Percentiles rank a stretch among this genome's conserved stretches.
These are phyloP conservation scores for Hyles lineata DNA, from an alignment of 2,888 invertebrate genomes.

Conservation along the genomic window DNA sequence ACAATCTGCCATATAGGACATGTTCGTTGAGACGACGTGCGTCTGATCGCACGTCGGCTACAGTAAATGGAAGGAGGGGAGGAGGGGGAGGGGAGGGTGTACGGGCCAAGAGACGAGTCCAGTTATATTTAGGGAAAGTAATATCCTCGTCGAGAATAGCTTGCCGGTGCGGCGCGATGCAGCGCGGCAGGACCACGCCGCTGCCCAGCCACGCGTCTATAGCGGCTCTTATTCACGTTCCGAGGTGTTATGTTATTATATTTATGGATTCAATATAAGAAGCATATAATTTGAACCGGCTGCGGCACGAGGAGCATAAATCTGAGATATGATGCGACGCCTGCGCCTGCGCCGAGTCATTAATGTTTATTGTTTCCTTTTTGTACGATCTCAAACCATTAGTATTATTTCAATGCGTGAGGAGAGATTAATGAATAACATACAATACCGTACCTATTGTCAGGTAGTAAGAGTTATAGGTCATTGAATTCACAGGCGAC, in stretches of 20 bases:
- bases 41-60: background rate
- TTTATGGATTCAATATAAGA: background rate
- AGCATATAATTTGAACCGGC: background rate
- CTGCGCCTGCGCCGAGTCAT: background rate
- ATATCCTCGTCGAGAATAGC: conserved; percentile 22
- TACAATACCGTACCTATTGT: too few relatives aligned
- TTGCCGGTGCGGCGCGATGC: background rate
- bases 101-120: background rate
- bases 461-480: too few relatives aligned
- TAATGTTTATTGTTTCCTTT: background rate
- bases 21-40: background rate
- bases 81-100: background rate
- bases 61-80: background rate
- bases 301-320: background rate
- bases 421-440: too few relatives aligned
- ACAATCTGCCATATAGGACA: background rate
- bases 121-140: conserved; percentile 21
- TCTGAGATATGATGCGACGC: background rate
- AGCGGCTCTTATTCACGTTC: background rate
- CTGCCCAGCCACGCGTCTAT: conserved; percentile 11
- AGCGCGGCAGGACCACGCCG: conserved; percentile 4
- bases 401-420: too few relatives aligned
- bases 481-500: too few relatives aligned
- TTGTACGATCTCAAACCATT: too few relatives aligned
- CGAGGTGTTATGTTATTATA: background rate